Conservation (phyloP, 2,113 vertebrate genomes). For the Herpetotheres cachinnans region DNA sequence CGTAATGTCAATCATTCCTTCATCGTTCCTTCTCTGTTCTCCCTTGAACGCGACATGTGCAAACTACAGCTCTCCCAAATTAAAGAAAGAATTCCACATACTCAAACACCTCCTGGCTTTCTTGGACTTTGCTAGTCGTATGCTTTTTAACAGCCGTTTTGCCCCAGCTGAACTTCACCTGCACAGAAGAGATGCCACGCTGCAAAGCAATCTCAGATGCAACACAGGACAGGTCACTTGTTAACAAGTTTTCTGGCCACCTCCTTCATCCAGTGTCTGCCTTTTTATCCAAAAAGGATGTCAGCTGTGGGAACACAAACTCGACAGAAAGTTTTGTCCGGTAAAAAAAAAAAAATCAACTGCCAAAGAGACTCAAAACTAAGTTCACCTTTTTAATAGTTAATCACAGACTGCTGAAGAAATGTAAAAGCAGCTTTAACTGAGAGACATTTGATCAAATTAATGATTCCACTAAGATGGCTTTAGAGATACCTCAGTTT, state of each 20-base stretch:
- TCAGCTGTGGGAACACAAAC: not conserved
- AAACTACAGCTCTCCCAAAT: not conserved
- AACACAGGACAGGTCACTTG: rapidly evolving
- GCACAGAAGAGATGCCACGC: not conserved
- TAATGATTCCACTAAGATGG: constrained; percentile 15
- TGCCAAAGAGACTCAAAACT: not conserved
- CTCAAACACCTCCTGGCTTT: not conserved
- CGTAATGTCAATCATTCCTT: not conserved
- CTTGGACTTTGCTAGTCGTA: not conserved
- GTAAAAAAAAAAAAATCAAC: not conserved
- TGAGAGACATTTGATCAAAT: constrained; percentile 45
- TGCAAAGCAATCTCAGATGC: not conserved
- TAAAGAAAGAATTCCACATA: not conserved
- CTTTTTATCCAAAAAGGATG: not conserved
- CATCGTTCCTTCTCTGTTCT: not conserved
- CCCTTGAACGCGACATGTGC: rapidly evolving
- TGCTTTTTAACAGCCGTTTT: not conserved
- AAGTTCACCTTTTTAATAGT: not conserved
- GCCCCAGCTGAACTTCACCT: not conserved
- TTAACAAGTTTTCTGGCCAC: not conserved
- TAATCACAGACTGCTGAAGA: constrained; percentile 2
- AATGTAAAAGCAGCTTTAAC: constrained; percentile 27
- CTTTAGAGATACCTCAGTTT: constrained; percentile 47
- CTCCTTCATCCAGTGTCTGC: not conserved
- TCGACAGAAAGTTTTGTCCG: not conserved